These are phyloP conservation scores for Zaprionus lineosus DNA, from an alignment of 2,888 invertebrate genomes.

Conservation along the genomic window DNA sequence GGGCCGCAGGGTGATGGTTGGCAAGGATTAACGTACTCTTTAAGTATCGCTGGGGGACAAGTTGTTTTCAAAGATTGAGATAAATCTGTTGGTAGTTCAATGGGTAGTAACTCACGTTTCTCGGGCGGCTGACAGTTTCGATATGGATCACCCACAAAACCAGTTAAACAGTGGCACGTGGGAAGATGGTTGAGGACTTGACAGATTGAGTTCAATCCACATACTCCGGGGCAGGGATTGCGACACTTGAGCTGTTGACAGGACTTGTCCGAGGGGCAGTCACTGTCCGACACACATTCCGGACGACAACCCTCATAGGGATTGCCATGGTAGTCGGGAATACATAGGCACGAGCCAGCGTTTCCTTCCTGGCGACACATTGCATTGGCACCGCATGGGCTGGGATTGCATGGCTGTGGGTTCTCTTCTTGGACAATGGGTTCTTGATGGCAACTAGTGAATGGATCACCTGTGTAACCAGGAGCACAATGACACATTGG, in stretches of 20 bases:
- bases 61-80: too few relatives aligned
- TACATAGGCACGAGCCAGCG: conserved; percentile 88
- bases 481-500: conserved; percentile 85
- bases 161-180: conserved; percentile 87
- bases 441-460: conserved; percentile 83
- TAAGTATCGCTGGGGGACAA: conserved; percentile 66
- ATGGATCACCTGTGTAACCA: conserved; percentile 88
- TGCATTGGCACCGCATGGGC: conserved; percentile 87
- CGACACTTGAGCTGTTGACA: conserved; percentile 89
- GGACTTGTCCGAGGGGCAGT: conserved; percentile 88
- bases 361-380: conserved; percentile 87
- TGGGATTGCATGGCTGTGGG: conserved; percentile 85
- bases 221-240: conserved; percentile 91
- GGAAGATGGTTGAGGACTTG: conserved; percentile 89
- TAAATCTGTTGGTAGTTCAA: background rate
- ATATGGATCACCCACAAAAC: conserved; percentile 91
- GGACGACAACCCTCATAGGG: conserved; percentile 90
- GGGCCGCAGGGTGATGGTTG: conserved; percentile 87
- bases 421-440: conserved; percentile 70
- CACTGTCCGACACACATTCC: conserved; percentile 90
- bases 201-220: conserved; percentile 89
- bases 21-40: conserved; percentile 84
- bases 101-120: conserved; percentile 84
- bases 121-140: conserved; percentile 85
- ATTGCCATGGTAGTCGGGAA: conserved; percentile 86